Evolutionary conservation across 2,113 vertebrate genomes (phyloP), one percentile per base, ranked within the genome.

Genomic region (Osmerus eperlanus): DNA sequence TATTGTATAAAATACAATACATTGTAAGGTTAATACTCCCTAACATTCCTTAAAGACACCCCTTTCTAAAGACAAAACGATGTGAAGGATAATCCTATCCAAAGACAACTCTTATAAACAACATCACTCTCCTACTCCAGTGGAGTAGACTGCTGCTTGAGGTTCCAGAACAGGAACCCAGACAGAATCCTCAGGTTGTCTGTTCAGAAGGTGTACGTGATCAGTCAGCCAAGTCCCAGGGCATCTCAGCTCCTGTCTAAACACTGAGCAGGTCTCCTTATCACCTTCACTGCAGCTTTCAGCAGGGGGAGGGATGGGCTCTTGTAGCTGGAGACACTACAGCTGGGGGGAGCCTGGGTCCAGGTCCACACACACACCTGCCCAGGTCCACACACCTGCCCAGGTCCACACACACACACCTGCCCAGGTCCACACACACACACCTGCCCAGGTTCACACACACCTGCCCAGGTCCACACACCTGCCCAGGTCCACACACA

Each of bases 191-290:
- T 47, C 62, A 36, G 62, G 6, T 16, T 12, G 16, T 36, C 28
- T 36, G 21, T 64, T 29, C 29, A 36, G 56, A 16, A 25, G 61
- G 8, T 64, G 29, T 36, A 4, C 5, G 32, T 36, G 18, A 64
- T 64, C 62, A 64, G 29, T 16, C 16, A 64, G 28, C 7, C 4
- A 8, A 36, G 28, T 28, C 28, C 16, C 79, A 78, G 67, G 74
- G 77, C 19, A 8, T 11, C 70, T 84, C 76, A 82, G 72, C 83
- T 80, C 64, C 72, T 69, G 55, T 69, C 76, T 75, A 70, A 80
- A 75, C 69, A 5, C 82, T 83, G 78, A 86, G 78, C 84, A 56
- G 13, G 61, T 79, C 81, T 82, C 79, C 79, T 80, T 83, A 74
- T 79, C 80, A 80, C 36, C 12, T 2, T 21, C 32, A 65, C 47